Evolutionary conservation across 2,888 invertebrate genomes (phyloP).

Genomic region (Rhagium mordax): DNA sequence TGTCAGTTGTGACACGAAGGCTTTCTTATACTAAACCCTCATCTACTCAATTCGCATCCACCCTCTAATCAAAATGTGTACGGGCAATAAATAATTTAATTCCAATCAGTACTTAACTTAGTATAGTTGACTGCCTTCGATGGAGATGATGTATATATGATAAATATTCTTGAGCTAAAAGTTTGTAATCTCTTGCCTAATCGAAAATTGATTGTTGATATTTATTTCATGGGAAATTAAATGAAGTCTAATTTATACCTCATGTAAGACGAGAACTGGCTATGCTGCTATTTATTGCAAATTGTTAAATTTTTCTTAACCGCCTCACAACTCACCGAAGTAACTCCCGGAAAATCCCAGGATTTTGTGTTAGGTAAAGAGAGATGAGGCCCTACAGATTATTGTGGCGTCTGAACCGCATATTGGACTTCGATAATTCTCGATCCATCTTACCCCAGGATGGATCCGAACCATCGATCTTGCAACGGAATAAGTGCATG

Average conservation of each 20-base stretch:
- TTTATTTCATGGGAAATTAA: background rate
- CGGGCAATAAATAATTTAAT: slow-evolving; percentile 10
- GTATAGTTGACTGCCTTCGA: background rate
- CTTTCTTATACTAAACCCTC: slow-evolving; percentile 5
- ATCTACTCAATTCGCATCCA: slow-evolving; percentile 7
- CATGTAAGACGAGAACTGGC: background rate
- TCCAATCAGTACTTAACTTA: slow-evolving; percentile 1
- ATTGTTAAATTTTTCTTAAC: no score
- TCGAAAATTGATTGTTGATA: background rate
- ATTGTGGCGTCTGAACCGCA: no score
- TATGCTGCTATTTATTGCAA: background rate
- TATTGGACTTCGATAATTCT: no score
- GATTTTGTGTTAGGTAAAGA: no score
- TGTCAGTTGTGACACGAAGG: slow-evolving; percentile 16
- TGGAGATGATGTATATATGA: background rate
- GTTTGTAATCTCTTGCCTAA: background rate
- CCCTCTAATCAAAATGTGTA: slow-evolving; percentile 1
- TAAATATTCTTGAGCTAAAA: background rate
- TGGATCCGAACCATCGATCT: no score
- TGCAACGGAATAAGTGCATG: no score
- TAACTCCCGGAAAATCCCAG: no score
- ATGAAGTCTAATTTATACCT: background rate
- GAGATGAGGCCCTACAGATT: no score
- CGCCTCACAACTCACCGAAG: no score
- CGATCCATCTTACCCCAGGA: no score